Evolutionary conservation across 1,140 invertebrate genomes (phyloP), one percentile per base, ranked within the genome.

Genomic region (Phymastichus coffea): DNA sequence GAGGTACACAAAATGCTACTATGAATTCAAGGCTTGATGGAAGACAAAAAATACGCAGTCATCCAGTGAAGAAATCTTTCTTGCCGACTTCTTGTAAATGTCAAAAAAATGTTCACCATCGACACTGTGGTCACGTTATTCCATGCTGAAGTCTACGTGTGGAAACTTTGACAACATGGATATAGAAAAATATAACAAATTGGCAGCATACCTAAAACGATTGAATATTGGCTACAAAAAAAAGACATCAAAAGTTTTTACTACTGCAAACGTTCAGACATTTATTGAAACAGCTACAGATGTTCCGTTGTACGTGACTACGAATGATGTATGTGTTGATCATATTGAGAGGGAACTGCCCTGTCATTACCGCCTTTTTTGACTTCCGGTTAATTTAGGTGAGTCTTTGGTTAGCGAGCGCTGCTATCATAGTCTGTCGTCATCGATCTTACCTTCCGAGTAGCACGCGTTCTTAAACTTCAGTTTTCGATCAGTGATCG

Each of bases 51-150:
- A 65, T 23, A 54, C 43, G n/a, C 60, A 63, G 15, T 65, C 65
- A 12, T 69, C 65, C 25, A 54, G 59, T 10, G 67, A 73, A 61
- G 56, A 62, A 52, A 61, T 67, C 7, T 37, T 71, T 8, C 33
- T 74, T 3, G 59, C 44, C 4, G 72, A 74, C 61, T 74, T 70
- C 35, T 20, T 56, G 20, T 48, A 66, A 58, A 53, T 72, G 20
- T 58, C 67, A 10, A 61, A 61, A 38, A 65, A 20, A 22, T 57
- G 57, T 3, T 66, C 65, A 55, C 58, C 68, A 19, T 67, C 70
- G 25, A 63, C 64, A 33, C 46, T 73, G 19, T 70, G 68, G 67
- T 30, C 60, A 0, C 28, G 51, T 9, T 52, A 38, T 8, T 52
- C 30, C 37, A 52, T 52, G 48, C 22, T 52, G 17, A 58, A 62